A percentile compares a stretch with the other conserved stretches of the same genome.
Evolutionary conservation across 2,888 invertebrate species (phyloP).

Genomic region (Leptodirus hochenwartii): DNA sequence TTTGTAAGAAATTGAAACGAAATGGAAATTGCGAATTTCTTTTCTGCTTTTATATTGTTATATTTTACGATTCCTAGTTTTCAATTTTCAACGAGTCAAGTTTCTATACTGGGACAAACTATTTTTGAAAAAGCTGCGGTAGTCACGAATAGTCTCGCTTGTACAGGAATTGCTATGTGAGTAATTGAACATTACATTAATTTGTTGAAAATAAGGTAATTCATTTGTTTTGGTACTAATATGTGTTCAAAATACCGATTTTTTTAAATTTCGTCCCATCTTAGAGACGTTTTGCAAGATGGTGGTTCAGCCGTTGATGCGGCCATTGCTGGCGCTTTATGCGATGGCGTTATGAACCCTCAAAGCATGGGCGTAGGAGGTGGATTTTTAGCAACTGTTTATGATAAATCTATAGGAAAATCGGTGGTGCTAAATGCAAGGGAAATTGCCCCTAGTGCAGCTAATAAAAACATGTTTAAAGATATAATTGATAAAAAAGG

Average conservation of each 20-base stretch:
- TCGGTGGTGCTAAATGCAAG: constrained; percentile 50
- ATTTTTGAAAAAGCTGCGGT: constrained; percentile 32
- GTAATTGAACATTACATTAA: too few species aligned
- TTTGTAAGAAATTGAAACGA: too few species aligned
- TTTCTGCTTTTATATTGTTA: too few species aligned
- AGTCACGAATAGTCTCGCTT: constrained; percentile 51
- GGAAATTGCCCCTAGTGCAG: constrained; percentile 50
- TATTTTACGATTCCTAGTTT: too few species aligned
- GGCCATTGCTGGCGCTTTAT: constrained; percentile 62
- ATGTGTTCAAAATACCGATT: too few species aligned
- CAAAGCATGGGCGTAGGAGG: constrained; percentile 78
- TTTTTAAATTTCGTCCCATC: constrained; percentile 2
- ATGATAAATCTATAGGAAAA: constrained; percentile 37
- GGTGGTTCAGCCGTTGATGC: constrained; percentile 66
- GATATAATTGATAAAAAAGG: background rate
- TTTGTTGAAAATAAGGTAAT: too few species aligned
- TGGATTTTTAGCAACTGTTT: constrained; percentile 66
- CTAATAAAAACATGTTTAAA: constrained; percentile 45
- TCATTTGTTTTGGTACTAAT: too few species aligned
- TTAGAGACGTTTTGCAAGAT: constrained; percentile 36
- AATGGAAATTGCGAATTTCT: too few species aligned
- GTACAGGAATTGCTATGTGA: constrained; percentile 43
- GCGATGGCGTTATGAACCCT: constrained; percentile 61
- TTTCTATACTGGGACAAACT: too few species aligned
- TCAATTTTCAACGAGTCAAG: too few species aligned